Conservation (phyloP, 1,140 invertebrate genomes). For the Apis laboriosa region DNA sequence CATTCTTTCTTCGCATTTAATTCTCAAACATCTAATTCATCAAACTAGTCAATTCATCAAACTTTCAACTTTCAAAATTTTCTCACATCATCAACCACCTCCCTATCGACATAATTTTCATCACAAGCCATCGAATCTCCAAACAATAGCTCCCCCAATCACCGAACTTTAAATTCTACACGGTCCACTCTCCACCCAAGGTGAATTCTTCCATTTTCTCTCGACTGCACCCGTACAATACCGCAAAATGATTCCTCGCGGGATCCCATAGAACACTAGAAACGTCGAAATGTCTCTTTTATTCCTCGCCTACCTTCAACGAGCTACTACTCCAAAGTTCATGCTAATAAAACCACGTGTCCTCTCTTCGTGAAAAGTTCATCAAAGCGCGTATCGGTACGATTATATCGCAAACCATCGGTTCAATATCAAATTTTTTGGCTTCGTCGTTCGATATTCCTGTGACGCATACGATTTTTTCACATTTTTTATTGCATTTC, state of each 20-base stretch:
- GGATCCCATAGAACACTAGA: background rate
- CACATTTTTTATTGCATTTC: too few species aligned
- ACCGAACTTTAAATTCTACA: background rate
- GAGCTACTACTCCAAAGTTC: too few species aligned
- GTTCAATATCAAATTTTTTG: too few species aligned
- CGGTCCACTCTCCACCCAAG: background rate
- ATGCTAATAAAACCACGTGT: background rate
- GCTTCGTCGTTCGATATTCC: too few species aligned
- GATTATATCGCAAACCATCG: background rate
- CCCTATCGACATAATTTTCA: background rate
- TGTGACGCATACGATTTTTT: too few species aligned
- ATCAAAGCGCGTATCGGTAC: background rate
- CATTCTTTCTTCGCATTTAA: background rate
- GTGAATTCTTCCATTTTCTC: background rate
- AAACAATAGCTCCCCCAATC: background rate
- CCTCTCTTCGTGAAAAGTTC: background rate
- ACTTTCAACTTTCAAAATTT: background rate
- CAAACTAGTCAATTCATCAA: background rate
- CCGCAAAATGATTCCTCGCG: background rate
- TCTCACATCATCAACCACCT: too few species aligned
- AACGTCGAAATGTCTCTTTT: background rate
- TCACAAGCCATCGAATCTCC: background rate
- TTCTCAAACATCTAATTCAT: background rate
- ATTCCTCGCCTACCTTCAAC: too few species aligned
- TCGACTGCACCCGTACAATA: conserved; percentile 1